Conservation (phyloP, 2,888 invertebrate species). For the Microplitis deprimator region DNA sequence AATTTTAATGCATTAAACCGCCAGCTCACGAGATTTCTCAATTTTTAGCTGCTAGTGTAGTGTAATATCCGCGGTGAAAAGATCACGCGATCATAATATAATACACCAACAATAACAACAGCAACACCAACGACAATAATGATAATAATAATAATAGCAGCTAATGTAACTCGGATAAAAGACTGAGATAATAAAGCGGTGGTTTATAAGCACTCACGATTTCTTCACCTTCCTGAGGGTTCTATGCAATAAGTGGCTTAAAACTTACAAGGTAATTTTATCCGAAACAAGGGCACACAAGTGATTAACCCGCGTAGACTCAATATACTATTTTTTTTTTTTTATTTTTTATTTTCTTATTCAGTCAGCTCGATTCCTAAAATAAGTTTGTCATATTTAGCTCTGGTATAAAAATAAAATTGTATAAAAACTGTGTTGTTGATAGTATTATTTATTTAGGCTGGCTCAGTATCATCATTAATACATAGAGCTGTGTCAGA, state of each 20-base stretch:
- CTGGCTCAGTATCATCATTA: not conserved
- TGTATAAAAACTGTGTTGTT: not conserved
- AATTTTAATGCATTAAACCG: slow-evolving; percentile 38
- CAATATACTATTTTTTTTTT: no score
- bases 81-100: slow-evolving; percentile 27
- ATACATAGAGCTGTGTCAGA: not conserved
- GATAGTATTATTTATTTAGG: not conserved
- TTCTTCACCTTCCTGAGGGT: not conserved
- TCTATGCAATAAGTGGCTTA: not conserved
- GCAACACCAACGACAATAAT: not conserved
- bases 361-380: no score
- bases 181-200: not conserved
- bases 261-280: not conserved
- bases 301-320: not conserved
- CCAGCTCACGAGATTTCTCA: slow-evolving; percentile 42
- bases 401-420: not conserved
- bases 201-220: not conserved
- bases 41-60: slow-evolving; percentile 27
- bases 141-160: not conserved
- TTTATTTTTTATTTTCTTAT: no score
- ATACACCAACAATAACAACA: not conserved
- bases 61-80: slow-evolving; percentile 31
- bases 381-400: not conserved
- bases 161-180: not conserved
- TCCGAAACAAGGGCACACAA: not conserved